Evolutionary conservation across 92 coral and sea anemone genomes (phyloP).

Genomic region (Isaurus tuberculatus): DNA sequence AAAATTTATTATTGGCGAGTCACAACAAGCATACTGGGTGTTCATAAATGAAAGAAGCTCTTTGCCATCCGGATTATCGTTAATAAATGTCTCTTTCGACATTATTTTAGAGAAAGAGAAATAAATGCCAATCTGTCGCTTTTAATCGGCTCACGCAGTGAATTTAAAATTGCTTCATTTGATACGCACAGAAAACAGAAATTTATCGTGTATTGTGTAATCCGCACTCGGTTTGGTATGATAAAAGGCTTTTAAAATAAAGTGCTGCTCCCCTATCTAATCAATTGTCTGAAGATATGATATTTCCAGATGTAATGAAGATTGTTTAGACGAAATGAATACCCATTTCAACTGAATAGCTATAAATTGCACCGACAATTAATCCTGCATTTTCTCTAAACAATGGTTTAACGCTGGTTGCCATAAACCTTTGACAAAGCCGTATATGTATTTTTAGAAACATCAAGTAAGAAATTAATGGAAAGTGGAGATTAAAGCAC

Average conservation of each 20-base stretch:
- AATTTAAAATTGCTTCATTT: too few species aligned
- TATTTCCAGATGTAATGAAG: background rate
- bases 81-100: background rate
- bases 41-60: background rate
- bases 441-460: background rate
- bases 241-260: too few species aligned
- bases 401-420: background rate
- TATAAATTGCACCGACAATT: background rate
- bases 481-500: background rate
- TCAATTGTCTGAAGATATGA: background rate
- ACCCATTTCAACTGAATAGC: background rate
- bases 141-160: too few species aligned
- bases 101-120: background rate
- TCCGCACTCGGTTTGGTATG: too few species aligned
- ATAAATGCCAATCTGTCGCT: too few species aligned
- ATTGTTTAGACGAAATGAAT: background rate
- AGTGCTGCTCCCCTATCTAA: background rate
- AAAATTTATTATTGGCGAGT: background rate
- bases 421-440: background rate
- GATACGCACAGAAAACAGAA: too few species aligned
- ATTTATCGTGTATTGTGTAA: too few species aligned
- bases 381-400: background rate
- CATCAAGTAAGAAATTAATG: background rate
- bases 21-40: background rate
- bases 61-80: background rate